phyloP scores from a whole-genome alignment of 2,113 vertebrate species.

The Dipodomys spectabilis region DNA sequence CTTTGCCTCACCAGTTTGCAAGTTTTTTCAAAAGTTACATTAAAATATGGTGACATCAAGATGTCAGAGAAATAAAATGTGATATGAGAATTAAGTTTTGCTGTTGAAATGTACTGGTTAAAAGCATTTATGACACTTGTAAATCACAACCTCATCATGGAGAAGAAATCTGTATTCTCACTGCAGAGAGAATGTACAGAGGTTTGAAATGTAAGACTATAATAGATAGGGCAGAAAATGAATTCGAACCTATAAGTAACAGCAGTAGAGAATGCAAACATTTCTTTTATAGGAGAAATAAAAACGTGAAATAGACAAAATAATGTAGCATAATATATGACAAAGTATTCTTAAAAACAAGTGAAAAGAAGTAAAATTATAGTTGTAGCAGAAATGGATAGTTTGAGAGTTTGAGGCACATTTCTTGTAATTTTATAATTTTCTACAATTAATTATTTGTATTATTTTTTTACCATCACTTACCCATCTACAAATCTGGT shows the following conservation, averaged over 20 bases:
- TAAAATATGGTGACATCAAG: conserved; percentile 12
- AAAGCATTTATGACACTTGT: not conserved
- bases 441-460: not conserved
- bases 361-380: not conserved
- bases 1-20: no score
- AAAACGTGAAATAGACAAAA: conserved; percentile 12
- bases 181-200: not conserved
- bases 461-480: not conserved
- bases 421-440: conserved; percentile 11
- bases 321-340: conserved; percentile 2
- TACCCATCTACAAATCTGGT: not conserved
- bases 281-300: not conserved
- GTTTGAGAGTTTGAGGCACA: not conserved
- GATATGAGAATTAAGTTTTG: conserved; percentile 3
- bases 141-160: not conserved
- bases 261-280: conserved; percentile 15
- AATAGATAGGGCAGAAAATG: not conserved
- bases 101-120: not conserved
- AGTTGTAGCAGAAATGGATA: no score
- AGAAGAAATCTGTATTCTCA: not conserved
- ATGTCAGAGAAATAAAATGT: conserved; percentile 16
- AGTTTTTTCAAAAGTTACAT: not conserved
- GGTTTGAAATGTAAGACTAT: not conserved
- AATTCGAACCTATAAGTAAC: conserved; percentile 19
- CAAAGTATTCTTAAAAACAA: conserved; percentile 23